phyloP scores from a whole-genome alignment of 2,888 invertebrate species.

The Amphipoea oculea region DNA sequence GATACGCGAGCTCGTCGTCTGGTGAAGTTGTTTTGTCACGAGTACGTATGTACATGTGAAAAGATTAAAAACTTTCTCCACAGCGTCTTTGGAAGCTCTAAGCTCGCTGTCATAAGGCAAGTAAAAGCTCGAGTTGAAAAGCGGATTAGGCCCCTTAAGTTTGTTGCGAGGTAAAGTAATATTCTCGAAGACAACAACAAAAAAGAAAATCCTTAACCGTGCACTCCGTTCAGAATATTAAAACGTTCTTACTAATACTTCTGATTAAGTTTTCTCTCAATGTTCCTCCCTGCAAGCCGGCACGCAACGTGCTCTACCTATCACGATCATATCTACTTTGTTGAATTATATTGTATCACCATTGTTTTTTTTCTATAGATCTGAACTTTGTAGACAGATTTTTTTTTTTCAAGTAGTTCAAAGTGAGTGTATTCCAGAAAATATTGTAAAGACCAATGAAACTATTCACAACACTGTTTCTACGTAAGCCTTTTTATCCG shows the following conservation, averaged over 20 bases:
- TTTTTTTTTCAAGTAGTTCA: constrained; percentile 1
- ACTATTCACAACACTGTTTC: constrained; percentile 79
- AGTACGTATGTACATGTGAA: constrained; percentile 72
- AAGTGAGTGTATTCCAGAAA: constrained; percentile 44
- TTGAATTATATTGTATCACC: constrained; percentile 22
- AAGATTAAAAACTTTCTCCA: constrained; percentile 86
- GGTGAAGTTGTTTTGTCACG: constrained; percentile 62
- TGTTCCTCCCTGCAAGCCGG: constrained; percentile 57
- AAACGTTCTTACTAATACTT: constrained; percentile 73
- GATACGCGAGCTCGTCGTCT: constrained; percentile 54
- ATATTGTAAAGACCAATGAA: constrained; percentile 73
- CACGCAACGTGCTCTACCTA: constrained; percentile 20
- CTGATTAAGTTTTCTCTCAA: constrained; percentile 73
- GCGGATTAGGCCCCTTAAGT: constrained; percentile 88
- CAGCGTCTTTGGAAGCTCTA: constrained; percentile 82
- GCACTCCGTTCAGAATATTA: constrained; percentile 80
- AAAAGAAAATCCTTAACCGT: constrained; percentile 77
- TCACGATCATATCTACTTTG: constrained; percentile 28
- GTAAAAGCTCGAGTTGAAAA: constrained; percentile 87
- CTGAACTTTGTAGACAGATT: background rate
- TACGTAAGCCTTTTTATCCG: constrained; percentile 83
- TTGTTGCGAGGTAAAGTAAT: constrained; percentile 87
- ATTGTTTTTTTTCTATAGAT: constrained; percentile 1
- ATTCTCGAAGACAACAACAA: constrained; percentile 83
- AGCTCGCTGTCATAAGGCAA: constrained; percentile 87